Base-by-base conservation (phyloP, 2,113 vertebrate genomes). In the Pyxicephalus adspersus region DNA sequence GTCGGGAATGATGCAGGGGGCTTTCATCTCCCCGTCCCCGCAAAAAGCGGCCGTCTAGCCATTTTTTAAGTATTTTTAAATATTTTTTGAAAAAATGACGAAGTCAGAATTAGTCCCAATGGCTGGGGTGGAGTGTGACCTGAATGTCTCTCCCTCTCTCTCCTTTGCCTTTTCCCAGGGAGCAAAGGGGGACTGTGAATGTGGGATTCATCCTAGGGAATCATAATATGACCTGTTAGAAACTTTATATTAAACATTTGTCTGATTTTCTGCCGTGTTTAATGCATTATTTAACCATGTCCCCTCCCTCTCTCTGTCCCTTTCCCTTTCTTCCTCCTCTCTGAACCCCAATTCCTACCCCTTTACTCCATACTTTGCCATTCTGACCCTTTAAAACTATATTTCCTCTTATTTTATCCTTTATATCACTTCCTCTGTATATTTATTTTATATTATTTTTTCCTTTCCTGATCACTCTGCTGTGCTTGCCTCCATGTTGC, bases 11-110 rank as follows among this genome's bases (percentile, higher is more conserved):
- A 91, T 91, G 91, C 89, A 80, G 86, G 84, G 92, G 76, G 31
- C 83, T 70, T 83, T 73, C 38, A 50, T 23, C n/a, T 52, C 25
- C 3, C 0, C n/a, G 87, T 70, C 93, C 88, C 94, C 92, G 86
- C 86, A 83, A 84, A 60, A 84, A 78, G 73, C 81, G 93, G 91
- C 91, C 90, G 92, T 87, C 81, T 96, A 28, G 3, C 50, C 4
- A 81, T 74, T 81, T 81, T 81, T 81, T 81, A 73, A 81, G 70
- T 81, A 81, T 81, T 81, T 81, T 81, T 81, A 95, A 95, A 94
- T 94, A 96, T 95, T 97, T 97, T 97, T 95, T 96, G 94, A 96
- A 98, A 97, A 96, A 91, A 96, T 96, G 96, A 96, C 94, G 94
- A 95, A 93, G 93, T 94, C 86, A 92, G 90, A 95, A 96, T 94